A percentile compares a stretch with the other conserved stretches of the same genome.
Conservation (phyloP, 1,140 invertebrate species). For the Drosophila chauvacae region DNA sequence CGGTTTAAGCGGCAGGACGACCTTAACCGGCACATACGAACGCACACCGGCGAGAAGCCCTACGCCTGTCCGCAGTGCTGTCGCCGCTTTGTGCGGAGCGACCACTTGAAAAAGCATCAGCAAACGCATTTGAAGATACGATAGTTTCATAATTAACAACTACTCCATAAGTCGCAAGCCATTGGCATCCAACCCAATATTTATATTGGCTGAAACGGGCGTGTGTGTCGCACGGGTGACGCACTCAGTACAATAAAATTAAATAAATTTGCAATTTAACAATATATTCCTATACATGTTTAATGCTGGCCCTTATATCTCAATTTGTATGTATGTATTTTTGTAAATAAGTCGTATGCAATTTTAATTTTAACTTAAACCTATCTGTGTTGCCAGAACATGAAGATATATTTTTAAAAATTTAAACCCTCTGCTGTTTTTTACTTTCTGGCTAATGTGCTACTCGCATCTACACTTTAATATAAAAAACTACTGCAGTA, state of each 20-base stretch:
- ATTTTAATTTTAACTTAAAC: conserved; percentile 40
- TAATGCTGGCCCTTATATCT: conserved; percentile 31
- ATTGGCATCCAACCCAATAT: conserved; percentile 60
- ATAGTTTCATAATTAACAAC: conserved; percentile 60
- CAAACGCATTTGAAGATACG: conserved; percentile 89
- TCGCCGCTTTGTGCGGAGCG: conserved; percentile 92
- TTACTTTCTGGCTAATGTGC: conserved; percentile 31
- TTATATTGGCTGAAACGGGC: conserved; percentile 72
- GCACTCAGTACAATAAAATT: conserved; percentile 75
- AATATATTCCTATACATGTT: conserved; percentile 38
- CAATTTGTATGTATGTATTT: conserved; percentile 44
- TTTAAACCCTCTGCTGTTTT: conserved; percentile 24
- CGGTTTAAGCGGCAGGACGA: conserved; percentile 94
- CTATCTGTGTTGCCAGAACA: conserved; percentile 43
- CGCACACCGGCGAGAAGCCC: conserved; percentile 92
- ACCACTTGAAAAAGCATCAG: conserved; percentile 93
- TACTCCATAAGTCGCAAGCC: conserved; percentile 60
- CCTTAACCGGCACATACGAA: conserved; percentile 92
- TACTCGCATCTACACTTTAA: conserved; percentile 6
- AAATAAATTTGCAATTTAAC: conserved; percentile 61
- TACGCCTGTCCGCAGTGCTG: conserved; percentile 90
- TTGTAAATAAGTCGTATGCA: conserved; percentile 43
- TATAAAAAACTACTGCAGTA: conserved; percentile 32
- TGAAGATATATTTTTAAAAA: conserved; percentile 47
- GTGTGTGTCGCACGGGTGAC: conserved; percentile 52